A percentile compares a stretch with the other conserved stretches of the same genome.
These are phyloP conservation scores for Pocillopora grandis DNA, from an alignment of 92 coral and sea anemone species.

Conservation along the genomic window DNA sequence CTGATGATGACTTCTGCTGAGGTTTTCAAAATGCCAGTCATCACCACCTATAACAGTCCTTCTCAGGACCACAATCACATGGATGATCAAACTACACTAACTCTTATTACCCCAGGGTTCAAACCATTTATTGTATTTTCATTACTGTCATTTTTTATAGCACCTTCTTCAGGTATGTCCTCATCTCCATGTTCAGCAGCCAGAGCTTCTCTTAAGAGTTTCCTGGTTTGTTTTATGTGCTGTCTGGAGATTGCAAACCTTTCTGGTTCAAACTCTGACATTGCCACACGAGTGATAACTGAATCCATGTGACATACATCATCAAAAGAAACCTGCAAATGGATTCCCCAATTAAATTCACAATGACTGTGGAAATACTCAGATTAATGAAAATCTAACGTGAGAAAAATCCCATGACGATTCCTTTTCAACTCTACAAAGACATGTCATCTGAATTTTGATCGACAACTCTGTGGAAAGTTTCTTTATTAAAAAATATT, in stretches of 20 bases:
- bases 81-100: too few species aligned
- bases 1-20: too few species aligned
- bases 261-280: constrained; percentile 55
- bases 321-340: constrained; percentile 75
- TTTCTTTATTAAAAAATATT: too few species aligned
- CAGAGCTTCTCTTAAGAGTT: constrained; percentile 77
- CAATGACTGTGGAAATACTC: neutral
- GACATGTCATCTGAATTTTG: neutral
- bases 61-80: too few species aligned
- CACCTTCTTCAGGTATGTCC: constrained; percentile 48
- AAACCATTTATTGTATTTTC: neutral
- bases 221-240: constrained; percentile 76
- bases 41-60: too few species aligned
- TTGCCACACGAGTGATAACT: constrained; percentile 78
- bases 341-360: neutral
- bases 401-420: neutral
- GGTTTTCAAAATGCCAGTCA: too few species aligned
- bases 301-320: constrained; percentile 77
- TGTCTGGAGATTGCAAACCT: constrained; percentile 56
- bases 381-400: neutral
- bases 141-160: neutral
- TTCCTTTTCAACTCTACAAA: too few species aligned
- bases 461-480: too few species aligned
- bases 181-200: constrained; percentile 78
- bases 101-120: neutral